Percentiles rank a stretch among this genome's conserved stretches.
These are phyloP conservation scores for Melanostigma gelatinosum DNA, from an alignment of 2,113 vertebrate species.

Conservation along the genomic window DNA sequence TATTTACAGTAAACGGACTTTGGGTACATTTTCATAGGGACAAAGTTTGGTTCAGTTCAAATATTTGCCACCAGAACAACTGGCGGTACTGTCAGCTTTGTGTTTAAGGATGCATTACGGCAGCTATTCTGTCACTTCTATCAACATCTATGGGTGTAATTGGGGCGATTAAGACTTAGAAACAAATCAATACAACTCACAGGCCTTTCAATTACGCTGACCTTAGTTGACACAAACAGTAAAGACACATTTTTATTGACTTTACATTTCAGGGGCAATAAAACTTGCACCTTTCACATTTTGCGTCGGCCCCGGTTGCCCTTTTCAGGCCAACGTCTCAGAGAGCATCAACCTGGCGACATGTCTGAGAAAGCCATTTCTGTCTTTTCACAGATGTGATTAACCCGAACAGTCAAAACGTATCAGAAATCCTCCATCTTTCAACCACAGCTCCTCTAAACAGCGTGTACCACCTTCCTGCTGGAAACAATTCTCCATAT, in stretches of 20 bases:
- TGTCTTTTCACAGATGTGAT: not conserved
- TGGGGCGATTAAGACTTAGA: constrained; percentile 31
- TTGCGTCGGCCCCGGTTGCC: constrained; percentile 11
- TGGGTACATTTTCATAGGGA: not conserved
- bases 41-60: not conserved
- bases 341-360: not conserved
- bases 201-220: constrained; percentile 43
- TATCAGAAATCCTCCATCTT: not conserved
- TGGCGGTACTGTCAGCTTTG: not conserved
- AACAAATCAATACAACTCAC: constrained; percentile 54
- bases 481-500: constrained; percentile 34
- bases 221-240: constrained; percentile 45
- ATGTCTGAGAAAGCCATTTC: not conserved
- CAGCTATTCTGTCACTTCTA: constrained; percentile 31
- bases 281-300: constrained; percentile 38
- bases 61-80: not conserved
- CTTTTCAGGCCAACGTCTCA: constrained; percentile 13
- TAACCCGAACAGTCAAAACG: constrained; percentile 28
- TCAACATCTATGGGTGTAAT: constrained; percentile 22
- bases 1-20: not conserved
- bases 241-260: constrained; percentile 54
- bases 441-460: constrained; percentile 2
- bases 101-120: constrained; percentile 33
- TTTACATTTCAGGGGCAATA: constrained; percentile 46
- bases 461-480: not conserved